These are phyloP conservation scores for Chloropsis hardwickii DNA, from an alignment of 2,113 vertebrate genomes.

Conservation along the genomic window DNA sequence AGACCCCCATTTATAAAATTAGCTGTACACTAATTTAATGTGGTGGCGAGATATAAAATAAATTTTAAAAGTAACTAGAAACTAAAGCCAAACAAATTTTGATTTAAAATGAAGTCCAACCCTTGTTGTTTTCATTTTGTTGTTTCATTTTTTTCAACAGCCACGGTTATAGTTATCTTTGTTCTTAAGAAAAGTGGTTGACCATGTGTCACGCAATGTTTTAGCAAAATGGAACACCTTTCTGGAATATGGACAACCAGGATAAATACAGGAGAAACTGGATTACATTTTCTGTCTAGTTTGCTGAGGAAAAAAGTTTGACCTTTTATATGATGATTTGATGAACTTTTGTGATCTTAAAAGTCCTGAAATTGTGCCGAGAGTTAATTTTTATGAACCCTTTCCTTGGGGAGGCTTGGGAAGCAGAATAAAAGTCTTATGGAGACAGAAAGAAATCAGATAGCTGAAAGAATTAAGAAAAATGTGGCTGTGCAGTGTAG, in stretches of 20 bases:
- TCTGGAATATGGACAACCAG: not conserved
- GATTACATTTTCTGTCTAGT: not conserved
- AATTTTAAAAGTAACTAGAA: not conserved
- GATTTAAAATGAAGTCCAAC: not conserved
- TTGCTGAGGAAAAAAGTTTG: not conserved
- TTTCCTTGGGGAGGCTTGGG: not conserved
- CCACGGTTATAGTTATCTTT: not conserved
- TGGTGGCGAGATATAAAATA: not conserved
- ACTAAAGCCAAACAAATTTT: not conserved
- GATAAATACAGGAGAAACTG: not conserved
- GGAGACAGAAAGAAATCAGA: not conserved
- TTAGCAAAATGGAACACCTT: not conserved
- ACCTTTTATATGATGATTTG: not conserved
- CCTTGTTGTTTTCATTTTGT: not conserved
- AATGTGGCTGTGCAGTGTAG: not conserved
- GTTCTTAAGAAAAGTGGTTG: not conserved
- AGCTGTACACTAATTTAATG: not conserved
- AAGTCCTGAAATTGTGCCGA: not conserved
- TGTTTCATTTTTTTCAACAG: not conserved
- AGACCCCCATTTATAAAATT: slow-evolving; percentile 32
- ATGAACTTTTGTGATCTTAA: not conserved
- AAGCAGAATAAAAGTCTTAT: not conserved
- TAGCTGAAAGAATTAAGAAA: not conserved
- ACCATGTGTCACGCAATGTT: not conserved
- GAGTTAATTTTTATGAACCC: not conserved